phyloP scores from a whole-genome alignment of 2,113 vertebrate species.

The Mellivora capensis region DNA sequence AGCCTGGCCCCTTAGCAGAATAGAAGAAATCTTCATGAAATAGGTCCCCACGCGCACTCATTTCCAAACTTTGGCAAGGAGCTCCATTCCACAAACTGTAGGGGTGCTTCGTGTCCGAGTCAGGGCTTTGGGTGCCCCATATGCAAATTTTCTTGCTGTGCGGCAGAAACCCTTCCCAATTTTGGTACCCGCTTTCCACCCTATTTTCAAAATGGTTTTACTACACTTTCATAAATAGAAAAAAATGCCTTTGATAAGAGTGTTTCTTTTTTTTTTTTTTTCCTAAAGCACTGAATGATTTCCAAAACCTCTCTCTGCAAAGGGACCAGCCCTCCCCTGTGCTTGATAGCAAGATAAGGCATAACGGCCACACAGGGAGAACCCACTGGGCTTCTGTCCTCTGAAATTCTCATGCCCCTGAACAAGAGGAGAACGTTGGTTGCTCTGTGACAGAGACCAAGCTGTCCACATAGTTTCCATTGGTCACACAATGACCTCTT shows the following conservation, averaged over 20 bases:
- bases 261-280: background rate
- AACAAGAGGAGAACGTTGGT: fast-evolving
- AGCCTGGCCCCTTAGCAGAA: too few species aligned
- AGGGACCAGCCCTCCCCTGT: too few species aligned
- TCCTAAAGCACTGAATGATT: background rate
- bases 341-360: background rate
- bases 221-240: background rate
- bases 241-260: too few species aligned
- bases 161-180: too few species aligned
- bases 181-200: too few species aligned
- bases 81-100: too few species aligned
- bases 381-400: background rate
- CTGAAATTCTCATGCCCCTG: fast-evolving
- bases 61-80: background rate
- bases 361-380: too few species aligned
- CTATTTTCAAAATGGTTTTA: background rate
- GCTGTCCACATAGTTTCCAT: too few species aligned
- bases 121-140: fast-evolving
- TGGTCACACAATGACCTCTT: background rate
- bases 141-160: fast-evolving
- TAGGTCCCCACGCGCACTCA: background rate
- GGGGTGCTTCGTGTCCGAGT: fast-evolving
- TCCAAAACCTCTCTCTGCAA: background rate
- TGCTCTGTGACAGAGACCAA: fast-evolving
- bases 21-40: background rate